Evolutionary conservation across 2,888 invertebrate genomes (phyloP), one percentile per base, ranked within the genome.

Genomic region (Trichopoda pennipes): DNA sequence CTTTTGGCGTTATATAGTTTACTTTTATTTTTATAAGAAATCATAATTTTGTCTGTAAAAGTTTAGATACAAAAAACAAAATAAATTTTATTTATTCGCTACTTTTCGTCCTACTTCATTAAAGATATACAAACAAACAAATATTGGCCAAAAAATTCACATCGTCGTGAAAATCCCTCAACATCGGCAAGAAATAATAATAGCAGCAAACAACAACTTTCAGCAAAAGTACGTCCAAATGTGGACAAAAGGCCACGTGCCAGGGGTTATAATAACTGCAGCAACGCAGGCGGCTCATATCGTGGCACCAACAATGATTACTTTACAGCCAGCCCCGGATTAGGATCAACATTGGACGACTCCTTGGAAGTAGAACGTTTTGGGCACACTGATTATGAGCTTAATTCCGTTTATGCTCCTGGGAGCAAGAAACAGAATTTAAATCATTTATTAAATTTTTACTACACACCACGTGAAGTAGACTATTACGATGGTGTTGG

Each of bases 361-460:
- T 68, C 55, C 23, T 75, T 60, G 66, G 84, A 74, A 69, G 85
- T 86, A 85, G 86, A 86, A 83, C 85, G 80, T 79, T 85, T 60
- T 77, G 78, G 56, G 55, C 75, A 56, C 14, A 72, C 85, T 73
- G 87, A 89, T 63, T 87, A 88, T 90, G 97, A 97, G 93, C 92
- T 94, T 91, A 96, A 96, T 93, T 96, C 96, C 90, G 94, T 96
- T 88, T 94, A 95, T 93, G 92, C 93, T 90, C 94, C 94, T 91
- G 96, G 96, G 92, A 95, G 96, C 92, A 97, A 96, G 92, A 97
- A 97, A 93, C 96, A 96, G 92, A 98, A 96, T 92, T 93, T 97
- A 92, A 97, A 96, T 92, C 97, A 98, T 93, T 94, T 98, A 94
- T 94, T 98, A 88, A 98, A 98, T 92, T 98, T 98, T 92, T 95